Percentiles rank a stretch among this genome's conserved stretches.
Evolutionary conservation across 2,888 invertebrate genomes (phyloP).

Genomic region (Phlogophora meticulosa): DNA sequence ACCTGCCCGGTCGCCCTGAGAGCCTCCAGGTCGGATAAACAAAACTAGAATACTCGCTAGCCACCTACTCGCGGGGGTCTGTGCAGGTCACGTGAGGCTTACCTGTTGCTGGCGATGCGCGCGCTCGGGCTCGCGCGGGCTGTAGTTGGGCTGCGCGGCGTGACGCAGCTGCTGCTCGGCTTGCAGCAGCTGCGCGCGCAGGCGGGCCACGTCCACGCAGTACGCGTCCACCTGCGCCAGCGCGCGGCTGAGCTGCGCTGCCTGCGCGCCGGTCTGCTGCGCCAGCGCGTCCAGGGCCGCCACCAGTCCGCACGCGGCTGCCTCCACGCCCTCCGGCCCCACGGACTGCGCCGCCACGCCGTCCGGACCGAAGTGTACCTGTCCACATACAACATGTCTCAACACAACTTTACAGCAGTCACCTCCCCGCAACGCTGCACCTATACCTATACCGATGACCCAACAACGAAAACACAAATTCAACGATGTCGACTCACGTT

Average conservation of each 20-base stretch:
- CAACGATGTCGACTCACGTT: slow-evolving; percentile 91
- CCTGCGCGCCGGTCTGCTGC: slow-evolving; percentile 92
- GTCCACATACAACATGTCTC: slow-evolving; percentile 44
- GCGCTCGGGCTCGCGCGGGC: slow-evolving; percentile 95
- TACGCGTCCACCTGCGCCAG: slow-evolving; percentile 96
- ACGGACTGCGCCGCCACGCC: slow-evolving; percentile 93
- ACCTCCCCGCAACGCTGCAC: neutral
- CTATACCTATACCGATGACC: slow-evolving; percentile 23
- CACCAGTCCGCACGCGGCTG: slow-evolving; percentile 92
- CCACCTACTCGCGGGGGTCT: slow-evolving; percentile 77
- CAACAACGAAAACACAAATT: neutral
- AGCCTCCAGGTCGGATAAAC: slow-evolving; percentile 76
- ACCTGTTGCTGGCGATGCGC: slow-evolving; percentile 97
- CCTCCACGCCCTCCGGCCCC: slow-evolving; percentile 96
- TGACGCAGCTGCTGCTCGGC: slow-evolving; percentile 97
- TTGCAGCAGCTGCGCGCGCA: slow-evolving; percentile 96
- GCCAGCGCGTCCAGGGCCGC: slow-evolving; percentile 93
- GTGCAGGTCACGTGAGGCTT: slow-evolving; percentile 84
- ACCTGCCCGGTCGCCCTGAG: slow-evolving; percentile 74
- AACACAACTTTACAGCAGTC: slow-evolving; percentile 13
- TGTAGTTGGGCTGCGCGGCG: slow-evolving; percentile 95
- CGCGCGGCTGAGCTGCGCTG: slow-evolving; percentile 93
- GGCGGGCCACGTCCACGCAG: slow-evolving; percentile 96
- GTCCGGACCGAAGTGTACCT: slow-evolving; percentile 97
- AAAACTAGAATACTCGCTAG: slow-evolving; percentile 87